These are phyloP conservation scores for Erethizon dorsatum DNA, from an alignment of 2,797 vertebrate species.

Conservation along the genomic window DNA sequence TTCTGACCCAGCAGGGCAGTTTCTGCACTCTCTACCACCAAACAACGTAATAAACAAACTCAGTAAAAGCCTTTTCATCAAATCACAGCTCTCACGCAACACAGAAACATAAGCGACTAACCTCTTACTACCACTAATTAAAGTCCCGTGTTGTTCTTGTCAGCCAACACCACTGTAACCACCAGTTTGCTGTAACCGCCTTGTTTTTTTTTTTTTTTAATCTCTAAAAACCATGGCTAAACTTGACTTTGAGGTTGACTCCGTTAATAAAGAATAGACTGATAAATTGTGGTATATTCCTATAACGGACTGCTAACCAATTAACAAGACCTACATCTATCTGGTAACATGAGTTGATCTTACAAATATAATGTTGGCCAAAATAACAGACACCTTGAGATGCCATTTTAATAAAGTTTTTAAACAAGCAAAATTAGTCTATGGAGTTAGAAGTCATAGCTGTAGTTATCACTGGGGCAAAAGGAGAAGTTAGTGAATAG, in stretches of 20 bases:
- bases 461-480: neutral
- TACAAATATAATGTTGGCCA: neutral
- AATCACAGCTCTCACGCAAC: neutral
- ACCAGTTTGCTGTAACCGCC: neutral
- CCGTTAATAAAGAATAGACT: neutral
- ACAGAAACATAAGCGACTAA: neutral
- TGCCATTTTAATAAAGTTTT: neutral
- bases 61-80: neutral
- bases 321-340: neutral
- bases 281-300: neutral
- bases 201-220: neutral
- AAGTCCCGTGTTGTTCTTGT: neutral
- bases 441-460: neutral
- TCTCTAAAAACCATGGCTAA: neutral
- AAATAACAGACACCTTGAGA: neutral
- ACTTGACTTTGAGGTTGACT: neutral
- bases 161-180: neutral
- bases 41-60: neutral
- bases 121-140: neutral
- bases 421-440: neutral
- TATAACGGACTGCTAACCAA: neutral
- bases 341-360: neutral
- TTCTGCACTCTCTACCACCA: neutral
- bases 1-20: neutral
- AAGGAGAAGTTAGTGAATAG: neutral